Percentiles rank a stretch among this genome's conserved stretches.
Evolutionary conservation across 2,797 vertebrate genomes (phyloP).

Genomic region (Phataginus tricuspis): DNA sequence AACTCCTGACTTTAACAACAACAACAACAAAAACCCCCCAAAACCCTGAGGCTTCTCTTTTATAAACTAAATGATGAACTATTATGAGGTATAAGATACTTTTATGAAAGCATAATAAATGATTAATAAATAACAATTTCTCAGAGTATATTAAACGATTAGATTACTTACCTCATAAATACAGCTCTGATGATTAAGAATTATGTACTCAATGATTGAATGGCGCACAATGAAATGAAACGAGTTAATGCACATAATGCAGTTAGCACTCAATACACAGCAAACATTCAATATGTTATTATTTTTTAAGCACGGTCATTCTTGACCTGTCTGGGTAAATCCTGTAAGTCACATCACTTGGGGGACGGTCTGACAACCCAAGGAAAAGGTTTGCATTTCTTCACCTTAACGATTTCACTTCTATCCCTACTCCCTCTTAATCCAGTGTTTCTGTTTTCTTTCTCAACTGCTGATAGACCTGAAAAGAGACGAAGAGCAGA

Average conservation of each 20-base stretch:
- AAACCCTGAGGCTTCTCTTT: neutral
- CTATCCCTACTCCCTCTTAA: neutral
- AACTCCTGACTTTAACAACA: neutral
- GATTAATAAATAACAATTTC: constrained; percentile 34
- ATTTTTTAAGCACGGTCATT: neutral
- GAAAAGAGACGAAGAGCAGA: neutral
- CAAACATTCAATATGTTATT: neutral
- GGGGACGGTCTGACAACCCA: no score
- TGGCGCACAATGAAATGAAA: constrained; percentile 37
- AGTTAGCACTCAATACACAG: neutral
- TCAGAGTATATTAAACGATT: neutral
- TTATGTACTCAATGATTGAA: constrained; percentile 21
- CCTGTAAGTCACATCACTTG: neutral
- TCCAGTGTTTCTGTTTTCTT: neutral
- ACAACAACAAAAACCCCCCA: neutral
- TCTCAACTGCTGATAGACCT: neutral
- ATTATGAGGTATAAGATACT: neutral
- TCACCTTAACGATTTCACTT: neutral
- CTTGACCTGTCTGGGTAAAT: neutral
- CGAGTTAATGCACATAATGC: neutral
- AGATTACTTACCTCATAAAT: constrained; percentile 26
- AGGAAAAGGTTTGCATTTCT: neutral
- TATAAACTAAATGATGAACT: constrained; percentile 34
- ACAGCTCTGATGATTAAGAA: constrained; percentile 11
- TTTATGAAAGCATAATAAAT: constrained; percentile 31